These are phyloP conservation scores for Amiota mariae DNA, from an alignment of 2,888 invertebrate species.

Conservation along the genomic window DNA sequence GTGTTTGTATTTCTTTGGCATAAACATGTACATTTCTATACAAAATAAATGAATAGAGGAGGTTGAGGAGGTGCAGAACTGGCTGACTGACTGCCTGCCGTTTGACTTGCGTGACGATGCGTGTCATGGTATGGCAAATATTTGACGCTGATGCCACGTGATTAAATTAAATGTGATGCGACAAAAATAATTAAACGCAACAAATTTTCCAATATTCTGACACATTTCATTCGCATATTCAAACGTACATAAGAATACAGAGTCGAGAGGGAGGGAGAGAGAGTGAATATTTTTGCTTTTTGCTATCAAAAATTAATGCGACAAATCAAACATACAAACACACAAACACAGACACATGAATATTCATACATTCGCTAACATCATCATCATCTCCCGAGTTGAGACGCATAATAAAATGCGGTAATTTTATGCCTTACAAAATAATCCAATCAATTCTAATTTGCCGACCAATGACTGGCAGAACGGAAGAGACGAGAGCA, in stretches of 20 bases:
- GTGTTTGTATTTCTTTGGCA: neutral
- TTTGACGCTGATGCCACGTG: constrained; percentile 62
- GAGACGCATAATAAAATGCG: constrained; percentile 7
- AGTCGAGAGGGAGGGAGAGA: neutral
- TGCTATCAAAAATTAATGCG: neutral
- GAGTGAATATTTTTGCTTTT: neutral
- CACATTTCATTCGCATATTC: too few species aligned
- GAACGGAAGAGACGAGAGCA: too few species aligned
- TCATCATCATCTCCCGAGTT: too few species aligned
- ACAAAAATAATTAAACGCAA: constrained; percentile 32
- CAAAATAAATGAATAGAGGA: too few species aligned
- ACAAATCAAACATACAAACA: constrained; percentile 33
- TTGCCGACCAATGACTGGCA: constrained; percentile 1
- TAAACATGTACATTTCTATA: too few species aligned
- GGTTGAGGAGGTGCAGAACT: too few species aligned
- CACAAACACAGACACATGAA: neutral
- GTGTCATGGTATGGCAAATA: constrained; percentile 51
- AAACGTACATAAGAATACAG: neutral
- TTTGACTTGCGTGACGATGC: neutral
- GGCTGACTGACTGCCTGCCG: neutral
- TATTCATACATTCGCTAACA: too few species aligned
- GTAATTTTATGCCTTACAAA: constrained; percentile 4
- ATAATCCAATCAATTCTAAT: constrained; percentile 28
- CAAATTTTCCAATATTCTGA: constrained; percentile 12
- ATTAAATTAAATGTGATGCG: constrained; percentile 59